Conservation (phyloP, 2,797 vertebrate genomes). For the Phoeniculus purpureus region DNA sequence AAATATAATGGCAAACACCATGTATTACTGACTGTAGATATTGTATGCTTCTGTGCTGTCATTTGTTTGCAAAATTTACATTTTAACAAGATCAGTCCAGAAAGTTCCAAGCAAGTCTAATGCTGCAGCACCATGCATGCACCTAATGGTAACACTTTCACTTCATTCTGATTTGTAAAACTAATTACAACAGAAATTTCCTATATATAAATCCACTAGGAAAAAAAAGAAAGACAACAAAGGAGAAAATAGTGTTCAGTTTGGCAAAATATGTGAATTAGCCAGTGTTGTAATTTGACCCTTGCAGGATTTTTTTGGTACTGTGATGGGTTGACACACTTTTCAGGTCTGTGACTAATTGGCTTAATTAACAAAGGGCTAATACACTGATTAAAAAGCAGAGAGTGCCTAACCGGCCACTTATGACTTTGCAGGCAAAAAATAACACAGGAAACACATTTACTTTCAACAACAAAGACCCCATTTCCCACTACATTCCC, state of each 20-base stretch:
- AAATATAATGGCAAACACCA: background rate
- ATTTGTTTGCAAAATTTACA: background rate
- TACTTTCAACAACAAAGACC: too few species aligned
- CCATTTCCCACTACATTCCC: too few species aligned
- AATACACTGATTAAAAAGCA: too few species aligned
- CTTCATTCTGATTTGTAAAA: background rate
- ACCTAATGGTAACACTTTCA: background rate
- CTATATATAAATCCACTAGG: background rate
- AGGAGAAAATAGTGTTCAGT: background rate
- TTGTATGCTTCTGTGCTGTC: background rate
- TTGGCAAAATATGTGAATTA: background rate
- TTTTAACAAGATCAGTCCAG: background rate
- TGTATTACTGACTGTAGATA: background rate
- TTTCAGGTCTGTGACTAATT: too few species aligned
- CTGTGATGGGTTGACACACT: too few species aligned
- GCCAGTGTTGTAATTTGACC: too few species aligned
- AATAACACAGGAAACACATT: too few species aligned
- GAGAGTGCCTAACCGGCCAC: too few species aligned
- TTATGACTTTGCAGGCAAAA: too few species aligned
- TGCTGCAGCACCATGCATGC: background rate
- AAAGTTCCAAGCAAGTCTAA: background rate
- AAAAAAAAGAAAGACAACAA: background rate
- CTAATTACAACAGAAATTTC: background rate
- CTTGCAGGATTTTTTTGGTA: too few species aligned
- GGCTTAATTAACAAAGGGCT: too few species aligned